These are phyloP conservation scores for Caenorhabditis becei DNA, from an alignment of 2,888 invertebrate species.

Conservation along the genomic window DNA sequence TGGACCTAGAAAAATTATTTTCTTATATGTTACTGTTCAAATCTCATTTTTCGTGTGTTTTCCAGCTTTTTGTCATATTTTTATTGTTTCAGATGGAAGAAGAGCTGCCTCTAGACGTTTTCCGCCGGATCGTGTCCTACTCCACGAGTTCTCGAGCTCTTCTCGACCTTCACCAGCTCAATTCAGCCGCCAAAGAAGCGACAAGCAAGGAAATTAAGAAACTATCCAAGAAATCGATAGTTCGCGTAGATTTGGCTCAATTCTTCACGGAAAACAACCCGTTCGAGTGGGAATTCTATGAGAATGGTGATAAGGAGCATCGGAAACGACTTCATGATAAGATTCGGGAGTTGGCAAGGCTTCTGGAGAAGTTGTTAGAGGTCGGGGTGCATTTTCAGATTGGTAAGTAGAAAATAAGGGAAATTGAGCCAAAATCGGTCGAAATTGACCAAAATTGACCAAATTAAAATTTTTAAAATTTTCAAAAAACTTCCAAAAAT, in stretches of 20 bases:
- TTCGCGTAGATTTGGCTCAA: slow-evolving; percentile 24
- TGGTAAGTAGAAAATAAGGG: too few species aligned
- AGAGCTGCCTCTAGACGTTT: slow-evolving; percentile 37
- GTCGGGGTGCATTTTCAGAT: slow-evolving; percentile 12
- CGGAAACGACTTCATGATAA: slow-evolving; percentile 33
- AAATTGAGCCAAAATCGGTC: too few species aligned
- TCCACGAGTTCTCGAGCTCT: slow-evolving; percentile 32
- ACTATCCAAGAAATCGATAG: slow-evolving; percentile 21
- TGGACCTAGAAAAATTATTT: too few species aligned
- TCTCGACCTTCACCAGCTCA: slow-evolving; percentile 28
- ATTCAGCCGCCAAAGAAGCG: not conserved
- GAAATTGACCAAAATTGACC: too few species aligned
- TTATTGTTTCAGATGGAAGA: slow-evolving; percentile 29
- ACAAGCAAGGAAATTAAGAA: slow-evolving; percentile 12
- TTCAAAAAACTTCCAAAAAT: too few species aligned
- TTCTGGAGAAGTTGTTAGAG: slow-evolving; percentile 39
- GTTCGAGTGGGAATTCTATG: slow-evolving; percentile 36
- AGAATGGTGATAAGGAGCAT: slow-evolving; percentile 13
- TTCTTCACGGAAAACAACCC: slow-evolving; percentile 43
- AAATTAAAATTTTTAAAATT: too few species aligned
- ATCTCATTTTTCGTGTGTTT: too few species aligned
- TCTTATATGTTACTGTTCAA: too few species aligned
- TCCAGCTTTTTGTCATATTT: not conserved
- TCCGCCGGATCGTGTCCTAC: slow-evolving; percentile 34
- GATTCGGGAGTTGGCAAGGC: slow-evolving; percentile 39